Conservation (phyloP, 92 coral and sea anemone species). For the Blastomussa wellsi region DNA sequence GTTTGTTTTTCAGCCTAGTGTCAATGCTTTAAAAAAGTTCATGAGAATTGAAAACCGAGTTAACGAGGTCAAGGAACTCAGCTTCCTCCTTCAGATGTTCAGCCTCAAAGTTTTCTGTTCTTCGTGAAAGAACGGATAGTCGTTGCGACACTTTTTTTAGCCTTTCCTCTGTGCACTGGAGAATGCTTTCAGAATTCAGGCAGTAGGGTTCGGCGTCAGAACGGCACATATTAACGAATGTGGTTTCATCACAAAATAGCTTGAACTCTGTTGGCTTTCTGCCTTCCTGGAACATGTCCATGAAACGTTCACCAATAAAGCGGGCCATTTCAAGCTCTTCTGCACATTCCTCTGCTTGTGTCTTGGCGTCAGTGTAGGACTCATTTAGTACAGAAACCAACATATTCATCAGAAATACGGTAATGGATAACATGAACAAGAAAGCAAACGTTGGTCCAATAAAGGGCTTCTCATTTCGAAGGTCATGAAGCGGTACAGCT, state of each 20-base stretch:
- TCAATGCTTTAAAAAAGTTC: no score
- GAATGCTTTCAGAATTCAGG: conserved; percentile 37
- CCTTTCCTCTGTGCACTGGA: conserved; percentile 13
- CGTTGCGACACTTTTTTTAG: conserved; percentile 19
- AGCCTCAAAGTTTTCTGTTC: conserved; percentile 11
- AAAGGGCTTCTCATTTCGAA: conserved; percentile 32
- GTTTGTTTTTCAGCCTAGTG: no score
- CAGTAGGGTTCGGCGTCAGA: conserved; percentile 45
- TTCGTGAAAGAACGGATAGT: conserved; percentile 2
- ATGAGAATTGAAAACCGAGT: neutral
- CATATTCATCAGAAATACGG: conserved; percentile 48
- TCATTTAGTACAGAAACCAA: conserved; percentile 57
- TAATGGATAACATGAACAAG: conserved; percentile 29
- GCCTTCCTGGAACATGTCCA: conserved; percentile 7
- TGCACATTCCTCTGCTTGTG: conserved; percentile 30
- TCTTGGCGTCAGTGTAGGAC: conserved; percentile 40
- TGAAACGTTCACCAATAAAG: conserved; percentile 32
- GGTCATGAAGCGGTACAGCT: conserved; percentile 50
- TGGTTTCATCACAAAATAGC: conserved; percentile 35
- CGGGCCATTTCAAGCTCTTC: conserved; percentile 58
- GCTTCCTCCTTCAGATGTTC: neutral
- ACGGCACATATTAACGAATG: conserved; percentile 25
- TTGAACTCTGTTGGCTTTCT: conserved; percentile 2
- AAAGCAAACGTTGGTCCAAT: conserved; percentile 45
- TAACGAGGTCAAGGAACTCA: conserved; percentile 24